Conservation (phyloP, 2,888 invertebrate genomes). For the Epirrhoe tristata region DNA sequence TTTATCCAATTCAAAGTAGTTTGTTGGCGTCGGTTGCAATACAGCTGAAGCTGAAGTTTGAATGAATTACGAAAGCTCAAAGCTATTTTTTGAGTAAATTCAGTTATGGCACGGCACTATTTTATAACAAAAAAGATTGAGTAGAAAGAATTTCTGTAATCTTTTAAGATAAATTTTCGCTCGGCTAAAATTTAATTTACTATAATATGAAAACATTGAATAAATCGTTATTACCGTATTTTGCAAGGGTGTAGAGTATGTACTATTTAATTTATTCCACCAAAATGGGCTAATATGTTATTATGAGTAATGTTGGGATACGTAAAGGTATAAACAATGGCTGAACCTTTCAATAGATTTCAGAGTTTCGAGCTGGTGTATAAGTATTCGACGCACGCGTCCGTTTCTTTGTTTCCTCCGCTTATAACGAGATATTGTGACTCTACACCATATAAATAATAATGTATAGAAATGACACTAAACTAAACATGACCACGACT, state of each 20-base stretch:
- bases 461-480: conserved; percentile 14
- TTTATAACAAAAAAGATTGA: conserved; percentile 6
- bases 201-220: conserved; percentile 11
- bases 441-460: conserved; percentile 48
- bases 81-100: no score
- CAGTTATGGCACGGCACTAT: background rate
- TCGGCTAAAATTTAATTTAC: conserved; percentile 4
- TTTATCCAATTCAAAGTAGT: no score
- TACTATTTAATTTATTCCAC: conserved; percentile 34
- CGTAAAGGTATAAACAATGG: conserved; percentile 49
- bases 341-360: conserved; percentile 56
- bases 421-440: conserved; percentile 84
- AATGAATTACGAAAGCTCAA: no score
- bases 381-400: conserved; percentile 74
- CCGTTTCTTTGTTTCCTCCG: conserved; percentile 78
- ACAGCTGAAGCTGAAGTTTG: no score
- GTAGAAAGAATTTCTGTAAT: conserved; percentile 1
- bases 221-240: conserved; percentile 26
- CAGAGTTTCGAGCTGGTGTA: conserved; percentile 46
- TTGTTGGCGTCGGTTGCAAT: no score
- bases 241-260: conserved; percentile 17
- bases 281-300: conserved; percentile 29
- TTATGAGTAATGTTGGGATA: conserved; percentile 31
- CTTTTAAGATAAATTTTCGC: background rate
- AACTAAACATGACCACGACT: background rate